Evolutionary conservation across 2,113 vertebrate genomes (phyloP).

Genomic region (Odobenus rosmarus): DNA sequence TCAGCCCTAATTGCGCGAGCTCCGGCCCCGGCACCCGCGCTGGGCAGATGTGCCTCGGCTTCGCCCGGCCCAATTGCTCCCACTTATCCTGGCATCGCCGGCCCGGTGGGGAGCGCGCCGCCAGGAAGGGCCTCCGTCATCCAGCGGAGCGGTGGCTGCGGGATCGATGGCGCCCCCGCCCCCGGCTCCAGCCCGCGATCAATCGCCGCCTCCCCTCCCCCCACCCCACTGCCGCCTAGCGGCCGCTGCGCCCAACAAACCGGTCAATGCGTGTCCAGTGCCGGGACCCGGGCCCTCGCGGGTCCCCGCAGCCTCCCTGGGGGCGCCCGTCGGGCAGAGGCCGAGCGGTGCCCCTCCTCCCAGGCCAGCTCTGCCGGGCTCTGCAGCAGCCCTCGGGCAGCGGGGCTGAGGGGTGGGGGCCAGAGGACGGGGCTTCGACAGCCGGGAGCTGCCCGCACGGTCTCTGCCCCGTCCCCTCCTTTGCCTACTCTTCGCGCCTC

Average conservation of each 20-base stretch:
- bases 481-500: not conserved
- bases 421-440: rapidly evolving
- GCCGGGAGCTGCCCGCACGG: rapidly evolving
- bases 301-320: not conserved
- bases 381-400: rapidly evolving
- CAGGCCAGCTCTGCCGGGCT: not conserved
- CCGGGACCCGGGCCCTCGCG: not conserved
- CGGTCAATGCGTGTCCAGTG: not conserved
- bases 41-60: constrained; percentile 86
- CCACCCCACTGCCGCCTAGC: not conserved
- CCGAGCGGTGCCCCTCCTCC: not conserved
- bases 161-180: constrained; percentile 82
- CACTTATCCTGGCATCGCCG: constrained; percentile 85
- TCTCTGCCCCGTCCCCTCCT: not conserved
- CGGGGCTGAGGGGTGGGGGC: not conserved
- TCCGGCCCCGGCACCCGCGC: constrained; percentile 87
- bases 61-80: constrained; percentile 88
- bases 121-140: constrained; percentile 79
- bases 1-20: constrained; percentile 92
- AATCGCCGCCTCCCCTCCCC: not conserved
- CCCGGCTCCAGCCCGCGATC: constrained; percentile 70
- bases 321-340: not conserved
- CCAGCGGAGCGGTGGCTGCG: constrained; percentile 79
- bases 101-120: constrained; percentile 83
- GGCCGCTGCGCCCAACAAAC: not conserved